Percentiles rank a stretch among this genome's conserved stretches.
phyloP scores from a whole-genome alignment of 2,113 vertebrate genomes.

The Myanophis thanlyinensis region DNA sequence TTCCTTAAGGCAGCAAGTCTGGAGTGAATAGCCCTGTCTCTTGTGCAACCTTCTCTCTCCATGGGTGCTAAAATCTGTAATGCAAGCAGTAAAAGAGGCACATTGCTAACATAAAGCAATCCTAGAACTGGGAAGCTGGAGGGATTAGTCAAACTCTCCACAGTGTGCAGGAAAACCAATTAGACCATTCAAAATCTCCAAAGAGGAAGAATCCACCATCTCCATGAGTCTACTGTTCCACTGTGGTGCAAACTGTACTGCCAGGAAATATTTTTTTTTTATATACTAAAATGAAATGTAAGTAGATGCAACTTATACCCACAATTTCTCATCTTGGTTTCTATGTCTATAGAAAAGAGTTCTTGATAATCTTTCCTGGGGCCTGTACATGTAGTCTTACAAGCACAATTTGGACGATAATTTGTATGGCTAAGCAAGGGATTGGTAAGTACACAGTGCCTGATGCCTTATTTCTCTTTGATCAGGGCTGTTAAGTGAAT shows the following conservation, averaged over 20 bases:
- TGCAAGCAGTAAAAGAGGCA: neutral
- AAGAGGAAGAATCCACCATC: neutral
- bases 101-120: neutral
- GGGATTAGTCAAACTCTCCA: neutral
- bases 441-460: neutral
- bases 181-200: neutral
- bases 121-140: neutral
- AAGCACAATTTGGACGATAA: neutral
- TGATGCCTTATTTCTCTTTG: neutral
- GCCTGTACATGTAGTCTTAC: neutral
- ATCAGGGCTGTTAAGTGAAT: neutral
- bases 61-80: neutral
- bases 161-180: neutral
- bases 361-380: neutral
- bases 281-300: neutral
- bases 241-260: neutral
- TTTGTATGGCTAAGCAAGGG: neutral
- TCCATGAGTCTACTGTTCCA: neutral
- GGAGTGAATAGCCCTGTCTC: neutral
- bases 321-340: neutral
- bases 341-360: neutral
- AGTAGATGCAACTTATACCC: neutral
- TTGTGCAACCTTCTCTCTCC: neutral
- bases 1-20: neutral
- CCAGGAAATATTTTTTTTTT: neutral